A percentile compares a stretch with the other conserved stretches of the same genome.
Evolutionary conservation across 2,797 vertebrate species (phyloP).

Genomic region (Sternotherus odoratus): DNA sequence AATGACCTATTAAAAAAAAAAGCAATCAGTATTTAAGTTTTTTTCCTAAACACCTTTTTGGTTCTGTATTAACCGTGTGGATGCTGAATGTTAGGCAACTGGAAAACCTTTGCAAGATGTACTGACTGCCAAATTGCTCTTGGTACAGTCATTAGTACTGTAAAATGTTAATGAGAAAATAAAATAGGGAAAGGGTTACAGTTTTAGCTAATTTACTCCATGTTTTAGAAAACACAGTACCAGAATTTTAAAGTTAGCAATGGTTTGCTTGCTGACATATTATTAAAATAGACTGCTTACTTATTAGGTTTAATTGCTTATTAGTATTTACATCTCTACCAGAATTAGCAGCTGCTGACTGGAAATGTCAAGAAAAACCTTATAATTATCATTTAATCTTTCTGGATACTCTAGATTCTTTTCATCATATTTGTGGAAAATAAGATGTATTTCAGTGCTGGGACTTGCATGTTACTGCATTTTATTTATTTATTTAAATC

Average conservation of each 20-base stretch:
- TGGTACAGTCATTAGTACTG: neutral
- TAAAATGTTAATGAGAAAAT: neutral
- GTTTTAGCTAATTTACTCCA: neutral
- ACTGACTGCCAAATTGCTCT: neutral
- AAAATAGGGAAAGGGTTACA: neutral
- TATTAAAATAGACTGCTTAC: neutral
- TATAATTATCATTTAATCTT: neutral
- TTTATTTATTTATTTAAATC: neutral
- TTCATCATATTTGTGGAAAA: rapidly evolving
- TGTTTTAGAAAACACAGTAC: neutral
- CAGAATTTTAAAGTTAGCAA: neutral
- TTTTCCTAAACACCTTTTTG: rapidly evolving
- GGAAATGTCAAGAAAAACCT: slow-evolving; percentile 27
- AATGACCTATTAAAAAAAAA: neutral
- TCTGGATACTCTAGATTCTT: neutral
- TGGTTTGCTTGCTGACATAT: neutral
- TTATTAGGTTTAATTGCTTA: neutral
- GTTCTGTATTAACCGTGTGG: neutral
- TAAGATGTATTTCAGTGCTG: neutral
- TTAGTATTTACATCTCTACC: neutral
- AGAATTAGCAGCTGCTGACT: slow-evolving; percentile 3
- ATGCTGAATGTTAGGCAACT: neutral
- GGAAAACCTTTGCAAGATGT: neutral
- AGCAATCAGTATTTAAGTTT: neutral
- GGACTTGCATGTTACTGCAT: neutral